These are phyloP conservation scores for Falco punctatus DNA, from an alignment of 2,113 vertebrate genomes.

Conservation along the genomic window DNA sequence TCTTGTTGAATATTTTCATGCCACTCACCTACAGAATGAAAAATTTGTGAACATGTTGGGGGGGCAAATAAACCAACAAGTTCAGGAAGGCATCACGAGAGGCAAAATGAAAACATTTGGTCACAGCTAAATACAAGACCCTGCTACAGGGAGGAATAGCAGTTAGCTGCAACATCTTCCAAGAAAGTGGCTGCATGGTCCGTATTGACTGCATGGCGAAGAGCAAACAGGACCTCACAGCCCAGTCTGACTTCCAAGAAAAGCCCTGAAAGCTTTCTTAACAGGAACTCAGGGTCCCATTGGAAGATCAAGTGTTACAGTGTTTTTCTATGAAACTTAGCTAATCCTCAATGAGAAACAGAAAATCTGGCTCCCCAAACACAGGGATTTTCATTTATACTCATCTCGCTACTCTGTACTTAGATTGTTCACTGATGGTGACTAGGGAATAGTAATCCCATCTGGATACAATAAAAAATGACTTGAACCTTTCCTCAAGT, in stretches of 20 bases:
- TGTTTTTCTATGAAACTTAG: background rate
- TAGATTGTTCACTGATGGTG: background rate
- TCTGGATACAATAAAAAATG: background rate
- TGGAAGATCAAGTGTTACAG: background rate
- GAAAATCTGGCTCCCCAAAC: background rate
- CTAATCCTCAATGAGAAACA: background rate
- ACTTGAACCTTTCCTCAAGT: background rate
- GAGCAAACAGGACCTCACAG: background rate
- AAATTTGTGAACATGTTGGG: background rate
- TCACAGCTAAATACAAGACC: background rate
- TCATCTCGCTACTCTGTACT: background rate
- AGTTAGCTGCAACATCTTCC: background rate
- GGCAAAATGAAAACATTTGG: background rate
- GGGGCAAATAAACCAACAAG: background rate
- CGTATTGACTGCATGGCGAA: background rate
- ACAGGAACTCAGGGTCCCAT: background rate
- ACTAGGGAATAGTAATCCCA: background rate
- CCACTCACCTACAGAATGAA: background rate
- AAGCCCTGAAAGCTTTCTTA: background rate
- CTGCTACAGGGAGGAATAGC: background rate
- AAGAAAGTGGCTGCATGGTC: background rate
- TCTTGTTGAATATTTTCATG: background rate
- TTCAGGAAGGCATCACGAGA: background rate
- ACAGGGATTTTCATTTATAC: background rate
- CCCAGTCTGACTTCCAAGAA: background rate